phyloP scores from a whole-genome alignment of 2,797 vertebrate genomes.

The Myotis vivesi region DNA sequence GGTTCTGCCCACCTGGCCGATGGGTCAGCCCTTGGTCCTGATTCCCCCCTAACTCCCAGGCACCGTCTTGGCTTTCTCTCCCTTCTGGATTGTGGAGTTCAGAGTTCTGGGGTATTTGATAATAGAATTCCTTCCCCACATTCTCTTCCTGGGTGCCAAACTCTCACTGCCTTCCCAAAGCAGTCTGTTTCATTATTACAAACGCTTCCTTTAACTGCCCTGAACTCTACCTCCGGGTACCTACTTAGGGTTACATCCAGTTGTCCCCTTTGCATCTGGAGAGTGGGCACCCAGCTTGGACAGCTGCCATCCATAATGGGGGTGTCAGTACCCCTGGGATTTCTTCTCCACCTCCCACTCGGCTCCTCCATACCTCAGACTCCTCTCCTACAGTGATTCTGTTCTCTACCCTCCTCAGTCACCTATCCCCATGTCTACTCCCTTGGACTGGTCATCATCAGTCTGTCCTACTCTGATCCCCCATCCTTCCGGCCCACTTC shows the following conservation, averaged over 20 bases:
- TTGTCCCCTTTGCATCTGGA: neutral
- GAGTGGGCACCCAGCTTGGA: neutral
- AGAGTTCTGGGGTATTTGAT: neutral
- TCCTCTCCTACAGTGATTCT: neutral
- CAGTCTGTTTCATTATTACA: neutral
- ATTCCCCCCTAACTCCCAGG: neutral
- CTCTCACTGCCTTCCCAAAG: neutral
- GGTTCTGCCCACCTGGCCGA: neutral
- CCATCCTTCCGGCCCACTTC: neutral
- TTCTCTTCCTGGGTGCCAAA: neutral
- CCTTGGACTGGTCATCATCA: neutral
- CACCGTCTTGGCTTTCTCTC: neutral
- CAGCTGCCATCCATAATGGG: neutral
- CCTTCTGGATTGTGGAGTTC: neutral
- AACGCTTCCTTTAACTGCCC: neutral
- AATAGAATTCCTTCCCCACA: neutral
- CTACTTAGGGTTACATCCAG: neutral
- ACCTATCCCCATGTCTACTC: neutral
- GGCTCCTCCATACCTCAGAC: neutral
- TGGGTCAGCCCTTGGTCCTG: neutral
- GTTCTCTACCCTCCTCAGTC: neutral
- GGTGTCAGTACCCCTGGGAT: neutral
- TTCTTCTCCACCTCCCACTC: neutral
- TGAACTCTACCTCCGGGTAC: neutral
- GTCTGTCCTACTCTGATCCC: neutral